These are phyloP conservation scores for Mormoops blainvillei DNA, from an alignment of 2,113 vertebrate species.

Conservation along the genomic window DNA sequence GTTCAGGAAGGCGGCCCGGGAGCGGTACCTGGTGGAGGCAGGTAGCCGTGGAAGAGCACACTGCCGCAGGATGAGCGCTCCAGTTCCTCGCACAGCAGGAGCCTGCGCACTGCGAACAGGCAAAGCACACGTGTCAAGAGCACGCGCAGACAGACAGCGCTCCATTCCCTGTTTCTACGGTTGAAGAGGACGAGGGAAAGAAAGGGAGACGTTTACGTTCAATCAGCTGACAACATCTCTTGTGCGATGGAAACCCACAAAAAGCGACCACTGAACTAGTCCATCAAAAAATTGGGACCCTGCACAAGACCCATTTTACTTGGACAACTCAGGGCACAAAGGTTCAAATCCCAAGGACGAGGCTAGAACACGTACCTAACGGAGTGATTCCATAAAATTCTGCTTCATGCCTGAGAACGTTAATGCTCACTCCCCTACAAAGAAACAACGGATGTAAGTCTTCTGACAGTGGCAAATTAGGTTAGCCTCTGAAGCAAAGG, in stretches of 20 bases:
- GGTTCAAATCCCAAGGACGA: not conserved
- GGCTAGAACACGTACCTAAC: conserved; percentile 84
- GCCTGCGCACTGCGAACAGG: conserved; percentile 86
- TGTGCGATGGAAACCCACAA: not conserved
- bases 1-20: too few species aligned
- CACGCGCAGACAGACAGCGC: conserved; percentile 7
- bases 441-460: conserved; percentile 21
- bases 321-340: not conserved
- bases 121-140: conserved; percentile 53
- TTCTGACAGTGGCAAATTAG: not conserved
- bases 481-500: not conserved
- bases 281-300: not conserved
- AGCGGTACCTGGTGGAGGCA: conserved; percentile 92
- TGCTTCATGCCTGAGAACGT: conserved; percentile 94
- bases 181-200: not conserved
- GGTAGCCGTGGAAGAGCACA: conserved; percentile 97
- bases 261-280: not conserved
- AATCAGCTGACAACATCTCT: not conserved
- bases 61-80: conserved; percentile 98
- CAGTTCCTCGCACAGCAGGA: conserved; percentile 95
- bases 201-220: not conserved
- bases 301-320: not conserved
- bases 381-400: conserved; percentile 99
- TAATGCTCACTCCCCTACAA: conserved; percentile 94
- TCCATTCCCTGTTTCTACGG: not conserved